These are phyloP conservation scores for Callimorpha dominula DNA, from an alignment of 2,888 invertebrate species.

Conservation along the genomic window DNA sequence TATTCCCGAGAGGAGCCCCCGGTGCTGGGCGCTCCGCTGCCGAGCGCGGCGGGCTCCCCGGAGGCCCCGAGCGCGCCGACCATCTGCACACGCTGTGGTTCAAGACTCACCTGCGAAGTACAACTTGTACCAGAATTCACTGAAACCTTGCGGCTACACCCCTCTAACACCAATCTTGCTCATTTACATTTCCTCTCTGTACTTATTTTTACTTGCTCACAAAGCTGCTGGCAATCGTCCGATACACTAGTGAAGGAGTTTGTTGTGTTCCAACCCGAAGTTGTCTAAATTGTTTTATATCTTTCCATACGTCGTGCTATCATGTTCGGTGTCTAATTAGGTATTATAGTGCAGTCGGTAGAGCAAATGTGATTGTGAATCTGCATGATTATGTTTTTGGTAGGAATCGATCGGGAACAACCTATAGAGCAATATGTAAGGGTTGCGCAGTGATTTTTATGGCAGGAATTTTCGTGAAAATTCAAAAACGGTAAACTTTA, in stretches of 20 bases:
- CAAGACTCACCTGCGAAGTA: constrained; percentile 91
- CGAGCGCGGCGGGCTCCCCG: constrained; percentile 71
- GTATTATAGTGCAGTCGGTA: not conserved
- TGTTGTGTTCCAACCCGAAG: constrained; percentile 92
- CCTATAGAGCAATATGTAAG: too few relatives aligned
- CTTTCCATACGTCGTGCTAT: not conserved
- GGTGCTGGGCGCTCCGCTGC: constrained; percentile 89
- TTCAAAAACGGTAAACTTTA: too few relatives aligned
- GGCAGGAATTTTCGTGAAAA: too few relatives aligned
- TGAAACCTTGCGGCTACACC: constrained; percentile 88
- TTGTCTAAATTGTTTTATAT: constrained; percentile 60
- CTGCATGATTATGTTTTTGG: too few relatives aligned
- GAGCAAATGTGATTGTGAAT: not conserved
- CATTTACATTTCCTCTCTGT: constrained; percentile 95
- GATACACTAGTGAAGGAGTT: constrained; percentile 90
- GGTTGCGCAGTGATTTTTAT: too few relatives aligned
- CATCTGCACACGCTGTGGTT: constrained; percentile 90
- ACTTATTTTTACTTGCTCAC: constrained; percentile 92
- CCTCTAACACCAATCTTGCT: constrained; percentile 79
- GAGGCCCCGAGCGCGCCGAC: constrained; percentile 69
- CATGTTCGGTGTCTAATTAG: not conserved
- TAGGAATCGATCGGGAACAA: too few relatives aligned
- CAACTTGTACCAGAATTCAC: constrained; percentile 94
- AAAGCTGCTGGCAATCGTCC: constrained; percentile 93
- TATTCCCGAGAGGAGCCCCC: constrained; percentile 91